Base-by-base conservation (phyloP, 2,113 vertebrate genomes). In the Archilochus colubris region DNA sequence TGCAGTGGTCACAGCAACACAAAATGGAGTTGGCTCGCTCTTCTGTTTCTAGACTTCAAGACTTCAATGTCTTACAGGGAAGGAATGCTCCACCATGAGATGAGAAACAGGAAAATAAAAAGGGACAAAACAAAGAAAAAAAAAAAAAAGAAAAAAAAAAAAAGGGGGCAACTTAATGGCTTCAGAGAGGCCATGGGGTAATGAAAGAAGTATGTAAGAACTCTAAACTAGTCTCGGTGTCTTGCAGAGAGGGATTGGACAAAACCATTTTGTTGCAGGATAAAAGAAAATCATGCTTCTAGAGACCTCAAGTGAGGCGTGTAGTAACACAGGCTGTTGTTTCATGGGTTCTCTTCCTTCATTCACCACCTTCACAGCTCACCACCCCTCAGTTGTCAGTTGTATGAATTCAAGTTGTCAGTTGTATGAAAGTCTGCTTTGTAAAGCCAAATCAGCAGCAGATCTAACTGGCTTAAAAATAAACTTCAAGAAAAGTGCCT, bases 381-480 rank as follows among this genome's bases (percentile, higher is more conserved):
- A 87, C 77, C 87, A 84, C 81, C 87, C 76, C 80, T 90, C 64
- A 66, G 80, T 6, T 89, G 91, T 93, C 95, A 93, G 48, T 69
- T 81, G 36, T 40, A 81, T 21, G 51, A 89, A 91, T 91, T 81
- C 77, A 94, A 89, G 81, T 43, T 93, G 85, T 75, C 93, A 95
- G 48, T 72, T 19, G 33, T 38, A 93, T 20, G 20, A n/a, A 90
- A 77, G 55, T 59, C 80, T 69, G 59, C 80, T 86, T 80, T 96
- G 51, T 83, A 69, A 83, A 94, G 64, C 43, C 80, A 68, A 90
- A 90, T 63, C 88, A 93, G 51, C 76, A 83, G 68, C 80, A 91
- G 73, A 90, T 88, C 82, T 77, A 74, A 69, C 79, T 40, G 44
- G 31, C 76, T 90, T 95, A 95, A 96, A 96, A 94, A 93, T 88